Evolutionary conservation across 2,797 vertebrate genomes (phyloP), one percentile per base, ranked within the genome.

Genomic region (Podarcis lilfordi): DNA sequence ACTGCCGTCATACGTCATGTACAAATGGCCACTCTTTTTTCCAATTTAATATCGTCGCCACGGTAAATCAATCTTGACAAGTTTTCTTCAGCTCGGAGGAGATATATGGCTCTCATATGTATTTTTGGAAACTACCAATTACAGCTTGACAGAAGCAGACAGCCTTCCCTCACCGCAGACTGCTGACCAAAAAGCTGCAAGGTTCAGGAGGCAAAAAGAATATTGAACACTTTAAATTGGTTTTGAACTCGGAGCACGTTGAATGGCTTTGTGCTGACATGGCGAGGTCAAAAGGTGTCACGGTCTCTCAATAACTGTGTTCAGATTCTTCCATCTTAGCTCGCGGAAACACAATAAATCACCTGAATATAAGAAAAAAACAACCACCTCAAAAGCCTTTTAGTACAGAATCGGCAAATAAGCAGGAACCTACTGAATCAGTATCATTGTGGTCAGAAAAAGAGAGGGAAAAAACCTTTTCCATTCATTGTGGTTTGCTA

Each of bases 21-120:
- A 80, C 68, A 81, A 23, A 17, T 66, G 76, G 45, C 21, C 1
- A 0, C 27, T 86, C 78, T 50, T 55, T 82, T 80, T 83, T 87
- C 40, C 40, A 89, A 75, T 66, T 90, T 0, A 0, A 3, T 84
- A 84, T 66, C 75, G 87, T 23, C 86, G 85, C 23, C 32, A 64
- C 84, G 84, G 87, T 69, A 90, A 93, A 91, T 88, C 78, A 64
- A 88, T 84, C 84, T 87, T 91, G 85, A 91, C 76, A 90, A 40
- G 43, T 89, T 93, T 91, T 71, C 66, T 94, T 92, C 82, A 89
- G 80, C 72, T 32, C 5, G 2, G 71, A 84, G 9, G 55, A 59
- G 89, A 87, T 74, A 81, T 91, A 92, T 93, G 93, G 89, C 5
- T 0, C 37, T 66, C 7, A 66, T 55, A 64, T 86, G 78, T 91